Evolutionary conservation across 2,888 invertebrate species (phyloP).

Genomic region (Fragum fragum): DNA sequence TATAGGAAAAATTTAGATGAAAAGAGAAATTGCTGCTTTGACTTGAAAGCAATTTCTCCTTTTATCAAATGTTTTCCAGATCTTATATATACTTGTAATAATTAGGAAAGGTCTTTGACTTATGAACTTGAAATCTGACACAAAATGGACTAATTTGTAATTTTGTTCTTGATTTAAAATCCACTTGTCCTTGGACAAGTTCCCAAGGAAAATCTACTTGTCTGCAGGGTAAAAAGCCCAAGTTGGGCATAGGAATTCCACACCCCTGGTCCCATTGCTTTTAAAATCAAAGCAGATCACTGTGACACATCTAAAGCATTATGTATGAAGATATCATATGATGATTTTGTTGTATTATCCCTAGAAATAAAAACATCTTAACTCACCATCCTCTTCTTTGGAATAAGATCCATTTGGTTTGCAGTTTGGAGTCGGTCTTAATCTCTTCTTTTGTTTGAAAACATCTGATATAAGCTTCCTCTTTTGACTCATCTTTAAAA

Average conservation of each 20-base stretch:
- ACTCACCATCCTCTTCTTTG: conserved; percentile 39
- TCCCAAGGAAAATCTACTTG: too few relatives aligned
- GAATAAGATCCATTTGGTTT: conserved; percentile 35
- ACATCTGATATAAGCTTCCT: conserved; percentile 76
- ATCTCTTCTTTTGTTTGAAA: conserved; percentile 73
- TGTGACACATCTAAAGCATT: not conserved
- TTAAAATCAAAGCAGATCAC: not conserved
- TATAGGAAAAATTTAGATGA: too few relatives aligned
- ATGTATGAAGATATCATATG: not conserved
- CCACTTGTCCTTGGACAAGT: too few relatives aligned
- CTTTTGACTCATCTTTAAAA: conserved; percentile 78
- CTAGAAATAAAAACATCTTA: not conserved
- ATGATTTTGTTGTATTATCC: not conserved
- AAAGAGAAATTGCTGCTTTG: too few relatives aligned
- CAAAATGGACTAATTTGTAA: too few relatives aligned
- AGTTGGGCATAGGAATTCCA: too few relatives aligned
- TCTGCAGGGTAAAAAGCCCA: too few relatives aligned
- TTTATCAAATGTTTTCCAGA: not conserved
- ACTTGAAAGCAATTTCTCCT: not conserved
- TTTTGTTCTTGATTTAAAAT: too few relatives aligned
- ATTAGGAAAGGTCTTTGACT: too few relatives aligned
- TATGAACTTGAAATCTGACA: too few relatives aligned
- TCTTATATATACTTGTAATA: too few relatives aligned
- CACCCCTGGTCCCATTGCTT: too few relatives aligned
- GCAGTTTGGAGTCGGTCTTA: conserved; percentile 54